These are phyloP conservation scores for Phaedon cochleariae DNA, from an alignment of 2,888 invertebrate genomes.

Conservation along the genomic window DNA sequence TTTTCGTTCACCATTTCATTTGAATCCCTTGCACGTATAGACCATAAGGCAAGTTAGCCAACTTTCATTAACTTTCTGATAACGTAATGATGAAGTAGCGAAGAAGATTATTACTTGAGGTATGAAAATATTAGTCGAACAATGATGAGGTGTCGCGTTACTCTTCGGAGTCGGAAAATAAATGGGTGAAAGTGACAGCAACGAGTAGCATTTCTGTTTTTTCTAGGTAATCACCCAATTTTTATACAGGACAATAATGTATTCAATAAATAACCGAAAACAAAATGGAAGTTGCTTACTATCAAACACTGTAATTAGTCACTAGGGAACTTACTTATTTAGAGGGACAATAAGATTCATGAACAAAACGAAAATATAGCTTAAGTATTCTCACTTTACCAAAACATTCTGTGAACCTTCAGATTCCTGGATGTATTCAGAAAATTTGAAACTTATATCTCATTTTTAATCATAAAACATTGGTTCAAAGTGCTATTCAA, in stretches of 20 bases:
- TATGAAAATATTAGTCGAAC: background rate
- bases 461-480: too few species aligned
- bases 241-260: slow-evolving; percentile 31
- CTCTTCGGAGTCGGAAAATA: too few species aligned
- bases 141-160: too few species aligned
- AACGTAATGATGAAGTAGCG: background rate
- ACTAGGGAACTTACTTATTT: slow-evolving; percentile 31
- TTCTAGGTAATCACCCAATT: slow-evolving; percentile 25
- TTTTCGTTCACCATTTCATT: slow-evolving; percentile 10
- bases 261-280: slow-evolving; percentile 25
- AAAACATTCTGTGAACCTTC: background rate
- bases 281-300: slow-evolving; percentile 29
- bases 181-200: too few species aligned
- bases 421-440: too few species aligned
- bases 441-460: too few species aligned
- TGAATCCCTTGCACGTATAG: background rate
- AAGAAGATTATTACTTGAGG: background rate
- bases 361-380: background rate
- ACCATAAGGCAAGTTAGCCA: background rate
- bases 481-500: too few species aligned
- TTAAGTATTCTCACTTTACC: slow-evolving; percentile 6
- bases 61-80: slow-evolving; percentile 6
- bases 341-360: slow-evolving; percentile 37
- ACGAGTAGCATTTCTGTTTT: too few species aligned
- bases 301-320: slow-evolving; percentile 29